Conservation (phyloP, 2,113 vertebrate species). For the Pseudopodoces humilis region DNA sequence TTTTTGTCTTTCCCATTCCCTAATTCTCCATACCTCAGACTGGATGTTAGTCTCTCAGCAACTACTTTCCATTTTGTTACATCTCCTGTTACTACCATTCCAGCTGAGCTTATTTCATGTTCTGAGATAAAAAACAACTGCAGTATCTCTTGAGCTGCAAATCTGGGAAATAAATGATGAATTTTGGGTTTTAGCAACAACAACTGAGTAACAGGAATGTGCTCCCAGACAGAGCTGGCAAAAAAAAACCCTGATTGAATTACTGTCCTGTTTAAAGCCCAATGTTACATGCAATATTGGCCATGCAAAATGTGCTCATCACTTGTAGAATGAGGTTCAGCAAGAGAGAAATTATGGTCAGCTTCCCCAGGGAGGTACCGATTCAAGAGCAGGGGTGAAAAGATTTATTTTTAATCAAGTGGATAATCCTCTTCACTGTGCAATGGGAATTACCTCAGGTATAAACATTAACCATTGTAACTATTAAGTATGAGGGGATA, state of each 20-base stretch:
- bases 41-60: neutral
- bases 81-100: neutral
- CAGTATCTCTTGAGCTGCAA: neutral
- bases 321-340: conserved; percentile 6
- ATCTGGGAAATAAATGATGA: neutral
- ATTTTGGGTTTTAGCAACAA: neutral
- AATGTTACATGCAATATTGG: neutral
- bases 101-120: neutral
- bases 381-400: conserved; percentile 55
- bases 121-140: neutral
- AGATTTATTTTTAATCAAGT: conserved; percentile 71
- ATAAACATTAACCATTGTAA: conserved; percentile 58
- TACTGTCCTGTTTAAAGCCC: neutral
- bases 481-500: conserved; percentile 41
- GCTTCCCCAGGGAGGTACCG: conserved; percentile 32
- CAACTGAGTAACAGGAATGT: neutral
- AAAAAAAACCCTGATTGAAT: neutral
- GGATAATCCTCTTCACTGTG: conserved; percentile 49
- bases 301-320: conserved; percentile 30
- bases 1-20: neutral
- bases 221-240: neutral
- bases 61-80: neutral
- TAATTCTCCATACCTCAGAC: neutral
- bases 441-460: conserved; percentile 54
- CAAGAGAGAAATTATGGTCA: conserved; percentile 54